phyloP scores from a whole-genome alignment of 2,113 vertebrate species.

The Periophthalmus modestus region DNA sequence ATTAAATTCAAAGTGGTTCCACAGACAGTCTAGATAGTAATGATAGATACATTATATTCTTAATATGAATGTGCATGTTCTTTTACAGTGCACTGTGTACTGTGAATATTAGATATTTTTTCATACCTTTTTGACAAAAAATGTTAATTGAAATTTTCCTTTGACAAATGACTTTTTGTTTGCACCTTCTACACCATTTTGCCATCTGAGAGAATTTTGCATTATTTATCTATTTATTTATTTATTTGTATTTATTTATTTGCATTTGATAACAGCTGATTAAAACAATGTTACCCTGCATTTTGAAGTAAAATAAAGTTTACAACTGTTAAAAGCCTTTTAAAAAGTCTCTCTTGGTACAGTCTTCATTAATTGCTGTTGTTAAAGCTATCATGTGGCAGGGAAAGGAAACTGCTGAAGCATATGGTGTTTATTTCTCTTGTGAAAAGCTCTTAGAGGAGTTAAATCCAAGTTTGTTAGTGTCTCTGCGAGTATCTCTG shows the following conservation, averaged over 20 bases:
- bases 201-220: no score
- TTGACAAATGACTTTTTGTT: no score
- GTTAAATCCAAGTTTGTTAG: slow-evolving; percentile 33
- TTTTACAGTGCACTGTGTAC: no score
- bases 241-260: no score
- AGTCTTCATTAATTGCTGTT: not conserved
- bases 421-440: slow-evolving; percentile 58
- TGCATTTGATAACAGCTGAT: no score
- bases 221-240: no score
- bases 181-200: no score
- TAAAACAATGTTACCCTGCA: no score
- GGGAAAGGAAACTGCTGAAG: slow-evolving; percentile 10
- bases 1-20: not conserved
- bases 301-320: not conserved
- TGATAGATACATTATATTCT: not conserved
- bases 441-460: slow-evolving; percentile 35
- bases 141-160: no score
- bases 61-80: no score
- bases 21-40: not conserved
- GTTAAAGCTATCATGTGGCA: slow-evolving; percentile 22
- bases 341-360: not conserved
- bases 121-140: no score
- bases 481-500: slow-evolving; percentile 18
- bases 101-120: no score
- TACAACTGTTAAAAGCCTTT: not conserved